phyloP scores from a whole-genome alignment of 2,888 invertebrate species.

The Lasioglossum leucozonium region DNA sequence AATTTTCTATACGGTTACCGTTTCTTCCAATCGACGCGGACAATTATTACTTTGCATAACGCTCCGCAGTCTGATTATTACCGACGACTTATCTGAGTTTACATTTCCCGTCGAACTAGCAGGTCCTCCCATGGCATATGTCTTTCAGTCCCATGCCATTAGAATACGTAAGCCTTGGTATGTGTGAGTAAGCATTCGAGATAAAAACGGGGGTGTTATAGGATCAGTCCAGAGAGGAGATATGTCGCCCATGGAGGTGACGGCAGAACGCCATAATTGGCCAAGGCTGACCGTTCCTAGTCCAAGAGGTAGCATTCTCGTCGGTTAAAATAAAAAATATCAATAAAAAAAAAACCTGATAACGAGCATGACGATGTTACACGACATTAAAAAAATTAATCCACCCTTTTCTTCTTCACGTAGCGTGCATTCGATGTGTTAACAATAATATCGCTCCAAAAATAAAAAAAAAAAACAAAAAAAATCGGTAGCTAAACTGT shows the following conservation, averaged over 20 bases:
- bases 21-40: too few relatives aligned
- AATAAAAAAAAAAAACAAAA: too few relatives aligned
- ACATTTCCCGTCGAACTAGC: background rate
- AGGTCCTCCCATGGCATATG: background rate
- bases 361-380: slow-evolving; percentile 44
- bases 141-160: background rate
- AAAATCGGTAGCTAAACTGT: background rate
- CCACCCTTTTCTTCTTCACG: background rate
- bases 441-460: slow-evolving; percentile 6
- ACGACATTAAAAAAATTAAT: slow-evolving; percentile 25
- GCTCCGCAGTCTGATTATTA: too few relatives aligned
- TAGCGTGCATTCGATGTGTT: background rate
- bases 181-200: slow-evolving; percentile 29
- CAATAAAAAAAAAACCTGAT: slow-evolving; percentile 7
- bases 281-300: slow-evolving; percentile 66
- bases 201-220: slow-evolving; percentile 63
- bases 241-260: slow-evolving; percentile 74
- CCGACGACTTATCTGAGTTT: too few relatives aligned
- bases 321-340: slow-evolving; percentile 29
- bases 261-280: slow-evolving; percentile 72
- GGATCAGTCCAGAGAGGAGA: slow-evolving; percentile 75
- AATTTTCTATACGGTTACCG: too few relatives aligned
- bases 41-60: too few relatives aligned
- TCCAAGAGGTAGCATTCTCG: slow-evolving; percentile 74
- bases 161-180: slow-evolving; percentile 33